These are phyloP conservation scores for Gryon sp. DNA, from an alignment of 1,140 invertebrate genomes.

Conservation along the genomic window DNA sequence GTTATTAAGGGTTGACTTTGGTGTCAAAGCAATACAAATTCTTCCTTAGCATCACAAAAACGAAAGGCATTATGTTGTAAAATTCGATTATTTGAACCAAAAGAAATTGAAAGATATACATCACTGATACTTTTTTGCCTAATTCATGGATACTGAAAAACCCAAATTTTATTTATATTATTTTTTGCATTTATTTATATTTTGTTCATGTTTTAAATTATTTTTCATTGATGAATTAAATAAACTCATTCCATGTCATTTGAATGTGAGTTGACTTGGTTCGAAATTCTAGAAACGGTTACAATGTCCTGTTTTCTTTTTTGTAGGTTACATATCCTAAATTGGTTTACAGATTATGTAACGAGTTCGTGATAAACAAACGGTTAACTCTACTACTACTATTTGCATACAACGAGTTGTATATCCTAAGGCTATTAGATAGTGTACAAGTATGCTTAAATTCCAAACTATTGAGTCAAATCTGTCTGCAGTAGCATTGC, in stretches of 20 bases:
- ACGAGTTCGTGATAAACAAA: slow-evolving; percentile 26
- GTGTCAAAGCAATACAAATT: not conserved
- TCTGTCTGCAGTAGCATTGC: slow-evolving; percentile 6
- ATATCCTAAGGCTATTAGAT: slow-evolving; percentile 6
- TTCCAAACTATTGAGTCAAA: slow-evolving; percentile 18
- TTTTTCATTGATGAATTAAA: no score
- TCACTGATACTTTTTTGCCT: no score
- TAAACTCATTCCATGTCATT: no score
- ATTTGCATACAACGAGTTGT: slow-evolving; percentile 14
- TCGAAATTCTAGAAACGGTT: not conserved
- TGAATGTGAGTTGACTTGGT: no score
- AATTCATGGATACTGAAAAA: no score
- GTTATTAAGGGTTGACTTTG: slow-evolving; percentile 29
- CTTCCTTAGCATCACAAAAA: no score
- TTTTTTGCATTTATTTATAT: not conserved
- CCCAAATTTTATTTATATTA: no score
- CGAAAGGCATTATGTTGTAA: no score
- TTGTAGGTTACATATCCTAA: slow-evolving; percentile 25
- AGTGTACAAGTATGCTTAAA: slow-evolving; percentile 11
- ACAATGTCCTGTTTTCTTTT: slow-evolving; percentile 5
- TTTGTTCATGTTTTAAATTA: not conserved
- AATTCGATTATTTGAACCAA: no score
- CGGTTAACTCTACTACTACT: slow-evolving; percentile 16
- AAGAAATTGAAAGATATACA: not conserved
- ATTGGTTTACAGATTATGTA: slow-evolving; percentile 34